These are phyloP conservation scores for Ericerus pela DNA, from an alignment of 1,140 invertebrate species.

Conservation along the genomic window DNA sequence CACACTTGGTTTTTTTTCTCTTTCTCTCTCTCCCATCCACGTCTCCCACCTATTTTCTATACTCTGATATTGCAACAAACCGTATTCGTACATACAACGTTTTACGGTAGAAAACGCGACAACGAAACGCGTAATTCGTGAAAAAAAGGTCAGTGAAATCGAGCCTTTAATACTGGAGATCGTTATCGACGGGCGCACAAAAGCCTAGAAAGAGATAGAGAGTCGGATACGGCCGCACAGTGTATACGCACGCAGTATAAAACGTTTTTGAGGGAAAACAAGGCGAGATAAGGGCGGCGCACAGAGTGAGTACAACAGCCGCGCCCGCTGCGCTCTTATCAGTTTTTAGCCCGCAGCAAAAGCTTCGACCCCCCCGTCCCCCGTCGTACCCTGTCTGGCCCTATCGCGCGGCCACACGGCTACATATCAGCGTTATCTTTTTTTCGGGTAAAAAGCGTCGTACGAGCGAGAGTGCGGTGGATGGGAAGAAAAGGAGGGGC, in stretches of 20 bases:
- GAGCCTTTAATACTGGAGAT: constrained; percentile 8
- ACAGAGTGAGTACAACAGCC: constrained; percentile 6
- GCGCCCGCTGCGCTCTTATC: constrained; percentile 8
- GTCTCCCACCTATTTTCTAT: too few species aligned
- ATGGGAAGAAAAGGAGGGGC: too few species aligned
- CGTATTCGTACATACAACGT: too few species aligned
- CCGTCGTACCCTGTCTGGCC: neutral
- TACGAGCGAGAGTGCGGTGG: too few species aligned
- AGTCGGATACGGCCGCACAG: too few species aligned
- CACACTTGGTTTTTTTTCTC: too few species aligned
- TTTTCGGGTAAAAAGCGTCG: too few species aligned
- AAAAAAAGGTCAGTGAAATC: constrained; percentile 8
- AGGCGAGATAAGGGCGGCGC: constrained; percentile 3
- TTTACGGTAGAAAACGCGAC: too few species aligned
- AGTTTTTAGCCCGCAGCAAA: constrained; percentile 8
- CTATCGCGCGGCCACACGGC: too few species aligned
- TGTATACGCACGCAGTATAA: too few species aligned
- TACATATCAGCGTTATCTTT: constrained; percentile 6
- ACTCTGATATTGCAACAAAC: too few species aligned
- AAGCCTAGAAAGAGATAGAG: neutral
- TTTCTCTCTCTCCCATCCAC: too few species aligned
- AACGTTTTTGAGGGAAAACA: neutral
- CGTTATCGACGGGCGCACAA: neutral
- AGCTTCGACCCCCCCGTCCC: constrained; percentile 4
- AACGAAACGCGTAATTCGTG: neutral